Evolutionary conservation across 2,797 vertebrate species (phyloP), one percentile per base, ranked within the genome.

Genomic region (Rachycentron canadum): DNA sequence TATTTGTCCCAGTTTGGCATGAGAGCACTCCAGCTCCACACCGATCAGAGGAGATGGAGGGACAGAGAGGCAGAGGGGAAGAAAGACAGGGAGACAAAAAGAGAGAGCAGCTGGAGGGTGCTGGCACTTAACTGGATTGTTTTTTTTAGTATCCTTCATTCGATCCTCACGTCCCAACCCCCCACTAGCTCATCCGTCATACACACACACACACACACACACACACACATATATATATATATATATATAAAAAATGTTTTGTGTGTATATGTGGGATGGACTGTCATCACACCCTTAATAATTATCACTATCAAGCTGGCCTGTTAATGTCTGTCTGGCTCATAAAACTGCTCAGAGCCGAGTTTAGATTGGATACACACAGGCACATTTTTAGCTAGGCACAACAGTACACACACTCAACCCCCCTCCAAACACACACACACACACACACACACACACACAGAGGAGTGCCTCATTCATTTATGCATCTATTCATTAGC

Each of bases 401-500:
- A 81, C 64, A 84, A 63, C 52, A 58, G 52, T 65, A 57, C 52
- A 47, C 38, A 57, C 64, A 65, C 78, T 72, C 72, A 75, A 3
- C 32, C 7, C 32, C 3, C 32, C 32, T 32, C 32, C 73, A 72
- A 81, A 66, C 60, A 70, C 77, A 66, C 67, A 64, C 45, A 66
- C 40, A 32, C 79, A 69, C 59, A 61, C 67, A 76, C 56, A 71
- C n/a, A 64, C 36, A 76, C 71, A 86, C 53, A 73, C 64, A 69
- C 71, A 62, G 17, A 66, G 32, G 47, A 94, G 81, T 77, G 83
- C 81, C 91, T 92, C 88, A 89, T 93, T 93, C 92, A 92, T 89
- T 94, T 93, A 93, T 93, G 92, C 92, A 93, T 94, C 93, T 93
- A 93, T 94, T 94, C 93, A 94, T 94, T 94, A 94, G 91, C 88